phyloP scores from a whole-genome alignment of 2,888 invertebrate genomes.

The Habrosyne pyritoides region DNA sequence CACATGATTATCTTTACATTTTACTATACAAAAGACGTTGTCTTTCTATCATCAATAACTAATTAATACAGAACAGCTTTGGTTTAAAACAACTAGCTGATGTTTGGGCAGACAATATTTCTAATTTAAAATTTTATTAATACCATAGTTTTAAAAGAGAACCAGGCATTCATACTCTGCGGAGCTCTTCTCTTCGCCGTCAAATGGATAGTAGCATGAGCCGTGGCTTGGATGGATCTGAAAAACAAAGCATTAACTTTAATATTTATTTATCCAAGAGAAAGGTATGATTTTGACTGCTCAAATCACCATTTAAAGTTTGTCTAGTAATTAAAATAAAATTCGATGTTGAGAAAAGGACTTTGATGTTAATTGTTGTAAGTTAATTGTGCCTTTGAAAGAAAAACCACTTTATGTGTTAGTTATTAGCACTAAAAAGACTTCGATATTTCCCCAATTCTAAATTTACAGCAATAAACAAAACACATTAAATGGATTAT shows the following conservation, averaged over 20 bases:
- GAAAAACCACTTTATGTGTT: too few relatives aligned
- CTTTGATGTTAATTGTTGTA: too few relatives aligned
- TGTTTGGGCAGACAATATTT: background rate
- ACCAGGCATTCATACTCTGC: slow-evolving; percentile 88
- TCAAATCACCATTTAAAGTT: too few relatives aligned
- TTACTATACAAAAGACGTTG: background rate
- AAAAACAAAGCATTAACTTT: slow-evolving; percentile 32
- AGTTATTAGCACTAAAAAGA: too few relatives aligned
- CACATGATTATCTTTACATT: background rate
- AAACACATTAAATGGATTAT: too few relatives aligned
- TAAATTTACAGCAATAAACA: too few relatives aligned
- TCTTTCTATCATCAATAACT: background rate
- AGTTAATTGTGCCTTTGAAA: too few relatives aligned
- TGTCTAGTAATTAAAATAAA: too few relatives aligned
- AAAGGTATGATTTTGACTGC: too few relatives aligned
- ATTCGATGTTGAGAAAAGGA: too few relatives aligned
- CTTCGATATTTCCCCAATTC: too few relatives aligned
- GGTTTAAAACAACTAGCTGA: background rate
- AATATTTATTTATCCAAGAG: background rate
- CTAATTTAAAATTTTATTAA: background rate
- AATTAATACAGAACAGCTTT: background rate
- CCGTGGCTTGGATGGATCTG: slow-evolving; percentile 87
- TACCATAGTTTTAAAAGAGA: slow-evolving; percentile 55
- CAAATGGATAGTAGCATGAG: slow-evolving; percentile 86
- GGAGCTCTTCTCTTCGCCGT: slow-evolving; percentile 86